Conservation (phyloP, 1,140 invertebrate species). For the Panagrolaimus sp. region DNA sequence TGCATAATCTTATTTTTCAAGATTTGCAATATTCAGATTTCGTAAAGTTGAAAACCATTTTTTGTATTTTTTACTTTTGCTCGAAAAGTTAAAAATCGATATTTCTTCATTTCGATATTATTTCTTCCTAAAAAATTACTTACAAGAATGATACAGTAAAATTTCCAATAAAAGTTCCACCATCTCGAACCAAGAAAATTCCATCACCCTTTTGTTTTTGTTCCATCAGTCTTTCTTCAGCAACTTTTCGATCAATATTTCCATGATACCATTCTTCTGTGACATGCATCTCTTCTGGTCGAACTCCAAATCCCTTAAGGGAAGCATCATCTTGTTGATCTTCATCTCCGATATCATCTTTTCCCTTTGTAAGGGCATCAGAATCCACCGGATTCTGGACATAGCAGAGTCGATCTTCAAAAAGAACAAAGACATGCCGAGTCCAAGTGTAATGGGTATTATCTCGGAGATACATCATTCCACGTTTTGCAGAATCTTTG, state of each 20-base stretch:
- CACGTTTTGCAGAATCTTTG: constrained; percentile 43
- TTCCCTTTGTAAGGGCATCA: constrained; percentile 16
- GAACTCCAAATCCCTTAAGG: constrained; percentile 44
- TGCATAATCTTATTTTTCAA: constrained; percentile 38
- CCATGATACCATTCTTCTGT: constrained; percentile 60
- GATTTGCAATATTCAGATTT: constrained; percentile 50
- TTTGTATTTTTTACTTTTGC: constrained; percentile 7
- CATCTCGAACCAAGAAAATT: constrained; percentile 56
- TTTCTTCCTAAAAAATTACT: constrained; percentile 19
- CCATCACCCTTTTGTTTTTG: constrained; percentile 50
- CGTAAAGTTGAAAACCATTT: constrained; percentile 38
- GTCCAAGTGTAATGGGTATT: constrained; percentile 31
- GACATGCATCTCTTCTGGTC: constrained; percentile 56
- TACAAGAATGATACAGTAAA: constrained; percentile 57
- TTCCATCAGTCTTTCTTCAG: constrained; percentile 48
- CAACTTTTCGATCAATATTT: constrained; percentile 50
- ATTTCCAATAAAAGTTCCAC: constrained; percentile 57
- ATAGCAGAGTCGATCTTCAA: constrained; percentile 52
- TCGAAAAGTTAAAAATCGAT: neutral
- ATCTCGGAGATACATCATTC: constrained; percentile 29
- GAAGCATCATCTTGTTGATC: constrained; percentile 26
- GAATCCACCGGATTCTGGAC: constrained; percentile 32
- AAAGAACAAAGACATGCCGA: constrained; percentile 55
- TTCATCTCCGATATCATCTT: constrained; percentile 49
- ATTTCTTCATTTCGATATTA: neutral